Evolutionary conservation across 2,113 vertebrate genomes (phyloP).

Genomic region (Osmerus eperlanus): DNA sequence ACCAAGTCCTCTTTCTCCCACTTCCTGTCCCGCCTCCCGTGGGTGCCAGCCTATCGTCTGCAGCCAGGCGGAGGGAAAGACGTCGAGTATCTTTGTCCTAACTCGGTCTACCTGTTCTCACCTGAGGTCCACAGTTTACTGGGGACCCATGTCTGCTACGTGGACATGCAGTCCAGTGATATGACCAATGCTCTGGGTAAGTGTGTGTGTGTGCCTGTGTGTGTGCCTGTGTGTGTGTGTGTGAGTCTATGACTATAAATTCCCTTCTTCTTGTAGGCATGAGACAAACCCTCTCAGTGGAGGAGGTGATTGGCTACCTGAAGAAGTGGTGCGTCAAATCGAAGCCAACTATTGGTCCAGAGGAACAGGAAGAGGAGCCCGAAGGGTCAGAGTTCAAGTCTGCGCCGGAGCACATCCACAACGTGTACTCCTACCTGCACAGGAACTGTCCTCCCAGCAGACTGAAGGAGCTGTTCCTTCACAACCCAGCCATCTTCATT

Average conservation of each 20-base stretch:
- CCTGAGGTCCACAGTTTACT: constrained; percentile 57
- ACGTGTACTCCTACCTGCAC: constrained; percentile 65
- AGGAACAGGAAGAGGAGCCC: constrained; percentile 25
- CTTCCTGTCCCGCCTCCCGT: constrained; percentile 58
- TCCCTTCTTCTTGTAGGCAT: constrained; percentile 57
- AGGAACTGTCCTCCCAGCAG: constrained; percentile 49
- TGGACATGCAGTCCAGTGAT: constrained; percentile 58
- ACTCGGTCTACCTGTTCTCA: constrained; percentile 61
- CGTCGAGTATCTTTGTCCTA: constrained; percentile 56
- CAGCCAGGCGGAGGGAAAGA: constrained; percentile 19
- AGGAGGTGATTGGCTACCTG: constrained; percentile 64
- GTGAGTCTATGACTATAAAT: neutral
- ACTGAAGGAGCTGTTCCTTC: constrained; percentile 70
- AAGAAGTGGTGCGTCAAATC: constrained; percentile 67
- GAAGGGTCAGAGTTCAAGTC: constrained; percentile 61
- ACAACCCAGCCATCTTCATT: constrained; percentile 70
- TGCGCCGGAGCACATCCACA: constrained; percentile 64
- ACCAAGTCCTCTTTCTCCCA: constrained; percentile 69
- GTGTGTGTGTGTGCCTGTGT: neutral
- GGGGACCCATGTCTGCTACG: constrained; percentile 67
- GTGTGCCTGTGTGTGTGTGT: neutral
- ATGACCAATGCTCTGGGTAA: constrained; percentile 69
- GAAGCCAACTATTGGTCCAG: neutral
- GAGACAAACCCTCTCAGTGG: constrained; percentile 58
- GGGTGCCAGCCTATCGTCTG: constrained; percentile 63